A percentile compares a stretch with the other conserved stretches of the same genome.
These are phyloP conservation scores for Pedetes capensis DNA, from an alignment of 2,113 vertebrate species.

Conservation along the genomic window DNA sequence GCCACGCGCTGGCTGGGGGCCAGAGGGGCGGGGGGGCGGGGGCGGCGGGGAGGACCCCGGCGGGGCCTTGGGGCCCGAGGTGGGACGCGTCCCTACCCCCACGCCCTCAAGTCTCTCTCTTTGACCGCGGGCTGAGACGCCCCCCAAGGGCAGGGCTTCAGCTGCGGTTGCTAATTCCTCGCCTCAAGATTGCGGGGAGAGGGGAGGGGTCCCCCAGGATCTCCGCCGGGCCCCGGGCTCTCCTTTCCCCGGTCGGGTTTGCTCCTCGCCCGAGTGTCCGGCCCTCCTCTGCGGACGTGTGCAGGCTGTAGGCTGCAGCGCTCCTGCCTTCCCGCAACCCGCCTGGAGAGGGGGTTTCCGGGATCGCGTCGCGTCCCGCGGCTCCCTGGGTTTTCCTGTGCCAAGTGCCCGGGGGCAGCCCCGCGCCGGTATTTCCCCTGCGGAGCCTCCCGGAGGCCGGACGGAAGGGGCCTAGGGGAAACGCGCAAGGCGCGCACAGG, in stretches of 20 bases:
- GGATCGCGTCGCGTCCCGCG: conserved; percentile 31
- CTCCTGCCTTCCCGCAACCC: conserved; percentile 29
- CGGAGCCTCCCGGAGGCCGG: background rate
- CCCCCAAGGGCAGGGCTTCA: background rate
- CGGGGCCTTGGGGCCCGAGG: background rate
- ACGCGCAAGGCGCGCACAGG: conserved; percentile 6
- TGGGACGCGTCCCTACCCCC: background rate
- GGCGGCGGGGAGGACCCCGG: background rate
- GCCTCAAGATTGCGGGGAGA: background rate
- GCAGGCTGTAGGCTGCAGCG: background rate
- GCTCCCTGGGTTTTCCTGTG: conserved; percentile 46
- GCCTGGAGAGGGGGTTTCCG: conserved; percentile 57
- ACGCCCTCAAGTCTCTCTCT: background rate
- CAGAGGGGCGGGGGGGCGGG: background rate
- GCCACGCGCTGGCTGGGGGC: background rate
- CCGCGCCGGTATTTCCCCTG: background rate
- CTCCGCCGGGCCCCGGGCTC: background rate
- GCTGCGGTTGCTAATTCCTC: background rate
- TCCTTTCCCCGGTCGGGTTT: background rate
- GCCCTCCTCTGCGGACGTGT: background rate
- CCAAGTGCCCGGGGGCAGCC: background rate
- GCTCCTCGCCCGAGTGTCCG: background rate
- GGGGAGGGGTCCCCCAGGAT: conserved; percentile 17
- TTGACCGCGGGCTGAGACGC: background rate
- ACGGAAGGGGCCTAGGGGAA: conserved; percentile 24